phyloP scores from a whole-genome alignment of 2,888 invertebrate species.

The Cryptocephalus primarius region DNA sequence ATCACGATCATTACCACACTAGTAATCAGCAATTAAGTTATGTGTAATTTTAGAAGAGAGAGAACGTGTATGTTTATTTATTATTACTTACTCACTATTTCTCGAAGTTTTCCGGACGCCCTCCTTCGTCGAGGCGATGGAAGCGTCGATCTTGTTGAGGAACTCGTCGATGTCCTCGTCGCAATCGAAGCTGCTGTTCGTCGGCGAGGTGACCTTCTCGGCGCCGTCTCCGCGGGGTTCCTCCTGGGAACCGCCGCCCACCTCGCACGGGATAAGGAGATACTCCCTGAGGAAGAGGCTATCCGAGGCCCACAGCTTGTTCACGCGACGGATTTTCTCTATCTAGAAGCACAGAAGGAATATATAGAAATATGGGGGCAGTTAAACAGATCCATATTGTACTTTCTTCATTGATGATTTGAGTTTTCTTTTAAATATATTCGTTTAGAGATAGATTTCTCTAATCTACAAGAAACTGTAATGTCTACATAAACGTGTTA shows the following conservation, averaged over 20 bases:
- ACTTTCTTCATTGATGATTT: no score
- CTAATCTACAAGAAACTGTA: no score
- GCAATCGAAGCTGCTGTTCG: conserved; percentile 26
- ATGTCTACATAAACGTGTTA: no score
- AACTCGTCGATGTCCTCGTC: conserved; percentile 70
- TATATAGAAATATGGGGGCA: background rate
- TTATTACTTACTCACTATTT: conserved; percentile 66
- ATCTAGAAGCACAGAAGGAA: conserved; percentile 62
- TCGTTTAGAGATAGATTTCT: no score
- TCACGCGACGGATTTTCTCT: conserved; percentile 85
- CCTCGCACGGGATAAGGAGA: conserved; percentile 71
- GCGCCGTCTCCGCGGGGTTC: conserved; percentile 22
- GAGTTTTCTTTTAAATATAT: no score
- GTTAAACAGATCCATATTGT: no score
- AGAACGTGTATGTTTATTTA: background rate
- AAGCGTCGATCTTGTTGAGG: conserved; percentile 71
- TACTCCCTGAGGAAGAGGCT: conserved; percentile 84
- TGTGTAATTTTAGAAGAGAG: no score
- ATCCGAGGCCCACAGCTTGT: conserved; percentile 85
- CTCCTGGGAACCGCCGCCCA: conserved; percentile 33
- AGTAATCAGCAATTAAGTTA: no score
- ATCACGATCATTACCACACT: no score
- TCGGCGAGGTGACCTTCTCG: conserved; percentile 13
- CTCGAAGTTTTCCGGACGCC: conserved; percentile 71
- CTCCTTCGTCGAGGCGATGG: conserved; percentile 72